Conservation (phyloP, 2,888 invertebrate species). For the Hipparchia semele region DNA sequence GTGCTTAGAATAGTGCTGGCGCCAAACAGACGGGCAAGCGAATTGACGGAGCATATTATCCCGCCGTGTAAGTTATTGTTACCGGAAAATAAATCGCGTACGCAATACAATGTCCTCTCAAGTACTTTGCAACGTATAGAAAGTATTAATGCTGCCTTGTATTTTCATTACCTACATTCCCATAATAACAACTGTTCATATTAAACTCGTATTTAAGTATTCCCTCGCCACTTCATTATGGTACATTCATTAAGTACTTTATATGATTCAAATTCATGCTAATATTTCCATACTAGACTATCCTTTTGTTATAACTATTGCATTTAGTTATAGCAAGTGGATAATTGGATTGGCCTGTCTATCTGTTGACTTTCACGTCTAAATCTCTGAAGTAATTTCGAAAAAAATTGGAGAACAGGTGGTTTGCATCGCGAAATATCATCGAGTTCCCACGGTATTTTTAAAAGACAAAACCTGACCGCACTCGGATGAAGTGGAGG, state of each 20-base stretch:
- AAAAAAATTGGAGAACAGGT: no score
- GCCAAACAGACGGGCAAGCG: neutral
- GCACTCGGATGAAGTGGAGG: no score
- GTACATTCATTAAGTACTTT: neutral
- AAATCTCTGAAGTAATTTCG: no score
- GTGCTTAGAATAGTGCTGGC: conserved; percentile 8
- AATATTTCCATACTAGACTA: no score
- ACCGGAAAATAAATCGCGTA: conserved; percentile 3
- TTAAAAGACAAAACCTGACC: no score
- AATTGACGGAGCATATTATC: neutral
- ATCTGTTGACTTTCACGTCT: no score
- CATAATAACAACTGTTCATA: neutral
- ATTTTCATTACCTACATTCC: neutral
- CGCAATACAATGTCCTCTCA: neutral
- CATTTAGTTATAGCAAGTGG: no score
- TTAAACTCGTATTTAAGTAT: neutral
- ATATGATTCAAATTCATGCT: no score
- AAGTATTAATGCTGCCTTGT: neutral
- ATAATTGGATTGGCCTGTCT: no score
- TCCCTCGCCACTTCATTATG: neutral
- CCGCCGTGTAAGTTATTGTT: conserved; percentile 8
- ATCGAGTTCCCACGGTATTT: no score
- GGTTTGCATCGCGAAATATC: no score
- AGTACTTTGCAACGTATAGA: neutral
- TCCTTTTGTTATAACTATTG: no score